Base-by-base conservation (phyloP, 2,113 vertebrate species). In the Crotalus horridus region DNA sequence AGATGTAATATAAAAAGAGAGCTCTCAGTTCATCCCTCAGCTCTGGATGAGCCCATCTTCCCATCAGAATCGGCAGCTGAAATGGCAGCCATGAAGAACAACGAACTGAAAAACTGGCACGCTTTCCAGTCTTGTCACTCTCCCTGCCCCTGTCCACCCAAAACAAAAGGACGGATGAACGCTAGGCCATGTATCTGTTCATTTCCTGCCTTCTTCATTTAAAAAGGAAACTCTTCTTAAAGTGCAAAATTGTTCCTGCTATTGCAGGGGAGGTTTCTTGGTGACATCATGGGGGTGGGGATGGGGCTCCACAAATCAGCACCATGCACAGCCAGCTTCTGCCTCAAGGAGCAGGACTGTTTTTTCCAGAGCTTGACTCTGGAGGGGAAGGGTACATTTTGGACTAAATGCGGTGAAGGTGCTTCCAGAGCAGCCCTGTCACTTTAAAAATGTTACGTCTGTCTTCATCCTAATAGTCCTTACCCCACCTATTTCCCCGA, bases 401-500 rank as follows among this genome's bases (percentile, higher is more conserved):
- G 92, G 92, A 93, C 74, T 56, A 88, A 93, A 93, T 39, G 85
- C 56, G 87, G 74, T 54, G 81, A 90, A 85, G 29, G 56, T 86
- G 85, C 92, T 93, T 93, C 92, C 48, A 87, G 81, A 93, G 48
- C 74, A 53, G 89, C 56, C 56, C 81, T 58, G 20, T 33, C 53
- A 81, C 56, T 90, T 89, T 87, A 87, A 93, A 92, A 93, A 46
- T 15, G n/a, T 90, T 90, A 87, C 33, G 23, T 93, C 92, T 93
- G 92, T 93, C 92, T 90, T 93, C 92, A 93, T 93, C 89, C 89
- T 93, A 92, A 94, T 92, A 95, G 94, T 92, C 95, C 94, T 95
- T 94, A 94, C 87, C 87, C 94, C 96, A 93, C 89, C 90, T 93
- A 95, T 96, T 51, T 96, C 93, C 96, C 58, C 39, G 94, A 96